Conservation (phyloP, 2,113 vertebrate species). For the Nipponia nippon region DNA sequence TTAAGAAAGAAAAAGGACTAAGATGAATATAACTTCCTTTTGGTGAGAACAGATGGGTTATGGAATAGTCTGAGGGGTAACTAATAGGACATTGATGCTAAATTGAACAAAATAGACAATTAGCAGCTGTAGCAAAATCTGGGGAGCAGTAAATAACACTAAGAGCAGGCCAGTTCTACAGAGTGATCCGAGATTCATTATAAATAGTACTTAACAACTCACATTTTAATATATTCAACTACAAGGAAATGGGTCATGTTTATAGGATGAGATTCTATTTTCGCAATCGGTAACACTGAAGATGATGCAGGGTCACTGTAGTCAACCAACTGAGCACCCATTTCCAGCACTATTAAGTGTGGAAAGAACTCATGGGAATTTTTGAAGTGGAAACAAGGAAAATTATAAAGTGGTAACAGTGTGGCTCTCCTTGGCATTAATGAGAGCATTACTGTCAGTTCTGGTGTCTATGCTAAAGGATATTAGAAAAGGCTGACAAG, state of each 20-base stretch:
- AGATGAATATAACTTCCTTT: constrained; percentile 10
- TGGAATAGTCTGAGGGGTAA: not conserved
- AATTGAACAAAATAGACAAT: constrained; percentile 19
- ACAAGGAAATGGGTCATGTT: not conserved
- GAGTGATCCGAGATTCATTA: not conserved
- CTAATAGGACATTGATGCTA: not conserved
- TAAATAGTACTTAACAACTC: not conserved
- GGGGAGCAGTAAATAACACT: not conserved
- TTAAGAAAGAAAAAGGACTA: not conserved
- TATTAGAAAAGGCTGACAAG: not conserved
- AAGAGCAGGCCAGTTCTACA: not conserved
- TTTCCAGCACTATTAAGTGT: not conserved
- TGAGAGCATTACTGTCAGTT: not conserved
- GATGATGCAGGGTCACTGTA: not conserved
- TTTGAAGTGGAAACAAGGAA: constrained; percentile 13
- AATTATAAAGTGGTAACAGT: not conserved
- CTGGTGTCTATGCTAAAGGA: not conserved
- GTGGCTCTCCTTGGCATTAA: not conserved
- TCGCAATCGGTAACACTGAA: not conserved
- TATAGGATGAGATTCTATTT: not conserved
- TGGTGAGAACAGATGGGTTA: constrained; percentile 15
- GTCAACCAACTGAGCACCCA: not conserved
- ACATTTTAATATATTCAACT: not conserved
- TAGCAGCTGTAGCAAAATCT: constrained; percentile 20
- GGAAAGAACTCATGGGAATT: not conserved